Evolutionary conservation across 1,140 invertebrate genomes (phyloP), one percentile per base, ranked within the genome.

Genomic region (Grapholita molesta): DNA sequence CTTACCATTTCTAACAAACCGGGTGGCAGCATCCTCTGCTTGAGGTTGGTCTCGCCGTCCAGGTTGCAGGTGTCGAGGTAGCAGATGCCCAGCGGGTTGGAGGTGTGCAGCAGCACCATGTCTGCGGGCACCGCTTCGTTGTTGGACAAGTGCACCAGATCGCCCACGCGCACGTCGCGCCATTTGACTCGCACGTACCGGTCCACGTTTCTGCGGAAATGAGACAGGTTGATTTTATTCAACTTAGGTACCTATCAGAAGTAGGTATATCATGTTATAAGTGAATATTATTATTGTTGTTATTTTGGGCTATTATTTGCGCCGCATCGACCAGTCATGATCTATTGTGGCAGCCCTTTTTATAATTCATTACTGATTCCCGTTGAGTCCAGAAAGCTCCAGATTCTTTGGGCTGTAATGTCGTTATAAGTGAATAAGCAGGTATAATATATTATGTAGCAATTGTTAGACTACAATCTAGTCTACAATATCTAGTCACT

Each of bases 21-120:
- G 64, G 94, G 91, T 11, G 96, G 95, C 0, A 97, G 96, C 90
- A 99, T 96, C 81, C 98, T 94, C 79, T 99, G 97, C 92, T 99
- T 99, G 53, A 99, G 93, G 93, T 99, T 99, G n/a, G 98, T 99
- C 93, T 99, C 99, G 9, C 99, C 99, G 86, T 99, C 99, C 75
- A 99, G 93, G 93, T 99, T 99, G 72, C 98, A 97, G 1, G 99
- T 99, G 92, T 99, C 95, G 83, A 99, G 96, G 91, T 99, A 99
- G 86, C 98, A 99, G 76, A 99, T 94, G 28, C 98, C 98, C 82
- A 98, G 94, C 3, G 97, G 95, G 92, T 99, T 98, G 85, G 98
- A 98, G 52, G 96, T 97, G 71, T 95, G 94, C 33, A 99, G 92
- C 23, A 99, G 88, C 25, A 99, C 92, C 79, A 99, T 96, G 89